phyloP scores from a whole-genome alignment of 2,888 invertebrate species.

The Hetaerina titia region DNA sequence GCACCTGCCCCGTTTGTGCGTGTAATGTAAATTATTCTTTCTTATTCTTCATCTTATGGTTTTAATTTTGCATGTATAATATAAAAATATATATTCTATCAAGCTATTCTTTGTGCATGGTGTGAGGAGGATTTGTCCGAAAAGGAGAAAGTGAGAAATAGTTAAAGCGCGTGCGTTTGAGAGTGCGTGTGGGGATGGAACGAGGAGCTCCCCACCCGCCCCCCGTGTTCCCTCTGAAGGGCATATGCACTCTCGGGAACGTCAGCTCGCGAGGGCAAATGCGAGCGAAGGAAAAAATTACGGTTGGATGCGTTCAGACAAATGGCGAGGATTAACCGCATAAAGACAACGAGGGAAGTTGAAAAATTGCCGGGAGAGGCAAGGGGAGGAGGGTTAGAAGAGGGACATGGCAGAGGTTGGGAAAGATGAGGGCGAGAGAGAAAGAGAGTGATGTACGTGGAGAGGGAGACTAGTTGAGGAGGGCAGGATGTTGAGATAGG shows the following conservation, averaged over 20 bases:
- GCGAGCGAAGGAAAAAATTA: neutral
- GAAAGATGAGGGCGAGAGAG: neutral
- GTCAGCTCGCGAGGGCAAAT: neutral
- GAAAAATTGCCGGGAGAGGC: constrained; percentile 45
- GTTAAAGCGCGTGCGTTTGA: neutral
- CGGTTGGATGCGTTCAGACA: constrained; percentile 4
- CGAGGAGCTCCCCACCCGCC: neutral
- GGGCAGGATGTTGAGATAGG: neutral
- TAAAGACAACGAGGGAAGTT: constrained; percentile 58
- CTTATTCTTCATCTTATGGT: too few relatives aligned
- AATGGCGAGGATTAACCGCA: constrained; percentile 60
- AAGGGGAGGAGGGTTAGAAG: neutral
- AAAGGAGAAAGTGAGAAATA: too few relatives aligned
- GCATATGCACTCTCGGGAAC: neutral
- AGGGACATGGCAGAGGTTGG: neutral
- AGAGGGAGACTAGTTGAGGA: neutral
- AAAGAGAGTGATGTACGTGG: neutral
- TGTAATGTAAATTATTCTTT: too few relatives aligned
- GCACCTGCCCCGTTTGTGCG: too few relatives aligned
- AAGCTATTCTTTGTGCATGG: neutral
- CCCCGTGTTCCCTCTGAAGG: neutral
- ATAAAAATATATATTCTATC: too few relatives aligned
- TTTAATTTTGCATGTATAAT: too few relatives aligned
- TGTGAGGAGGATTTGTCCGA: neutral
- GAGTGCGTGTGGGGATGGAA: neutral